A percentile compares a stretch with the other conserved stretches of the same genome.
These are phyloP conservation scores for Urophycis tenuis DNA, from an alignment of 2,797 vertebrate genomes.

Conservation along the genomic window DNA sequence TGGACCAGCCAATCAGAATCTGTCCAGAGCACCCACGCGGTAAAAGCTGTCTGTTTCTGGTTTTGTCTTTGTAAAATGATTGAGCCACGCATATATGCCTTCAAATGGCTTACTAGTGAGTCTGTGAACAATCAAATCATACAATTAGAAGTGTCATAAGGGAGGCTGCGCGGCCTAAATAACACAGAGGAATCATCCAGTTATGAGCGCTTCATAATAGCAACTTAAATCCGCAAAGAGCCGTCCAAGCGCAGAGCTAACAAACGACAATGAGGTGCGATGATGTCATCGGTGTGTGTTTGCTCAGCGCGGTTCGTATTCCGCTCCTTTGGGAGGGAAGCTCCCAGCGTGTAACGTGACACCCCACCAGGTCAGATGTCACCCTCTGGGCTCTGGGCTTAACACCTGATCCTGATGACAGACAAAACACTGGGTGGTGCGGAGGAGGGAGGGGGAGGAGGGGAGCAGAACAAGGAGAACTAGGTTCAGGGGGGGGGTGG, in stretches of 20 bases:
- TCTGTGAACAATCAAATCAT: constrained; percentile 33
- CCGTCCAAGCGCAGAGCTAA: not conserved
- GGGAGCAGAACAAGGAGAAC: not conserved
- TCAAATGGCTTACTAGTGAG: constrained; percentile 40
- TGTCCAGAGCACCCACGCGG: not conserved
- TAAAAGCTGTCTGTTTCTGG: not conserved
- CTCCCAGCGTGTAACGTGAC: not conserved
- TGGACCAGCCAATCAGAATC: not conserved
- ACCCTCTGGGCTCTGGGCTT: not conserved
- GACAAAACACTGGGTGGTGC: no score
- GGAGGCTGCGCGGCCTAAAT: constrained; percentile 9
- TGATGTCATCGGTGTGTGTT: not conserved
- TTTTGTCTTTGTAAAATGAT: not conserved
- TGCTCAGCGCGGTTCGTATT: not conserved
- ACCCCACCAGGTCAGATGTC: not conserved
- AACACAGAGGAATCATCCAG: not conserved
- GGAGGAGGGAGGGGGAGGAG: not conserved
- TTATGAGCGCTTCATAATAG: not conserved
- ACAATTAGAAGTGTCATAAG: constrained; percentile 11
- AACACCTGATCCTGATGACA: not conserved
- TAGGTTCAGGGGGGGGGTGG: not conserved
- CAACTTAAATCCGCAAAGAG: not conserved
- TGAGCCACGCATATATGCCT: constrained; percentile 44
- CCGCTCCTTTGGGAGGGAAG: not conserved
- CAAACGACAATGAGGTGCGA: not conserved